Percentiles rank a stretch among this genome's conserved stretches.
phyloP scores from a whole-genome alignment of 2,888 invertebrate genomes.

The Oconnorella tubifera region DNA sequence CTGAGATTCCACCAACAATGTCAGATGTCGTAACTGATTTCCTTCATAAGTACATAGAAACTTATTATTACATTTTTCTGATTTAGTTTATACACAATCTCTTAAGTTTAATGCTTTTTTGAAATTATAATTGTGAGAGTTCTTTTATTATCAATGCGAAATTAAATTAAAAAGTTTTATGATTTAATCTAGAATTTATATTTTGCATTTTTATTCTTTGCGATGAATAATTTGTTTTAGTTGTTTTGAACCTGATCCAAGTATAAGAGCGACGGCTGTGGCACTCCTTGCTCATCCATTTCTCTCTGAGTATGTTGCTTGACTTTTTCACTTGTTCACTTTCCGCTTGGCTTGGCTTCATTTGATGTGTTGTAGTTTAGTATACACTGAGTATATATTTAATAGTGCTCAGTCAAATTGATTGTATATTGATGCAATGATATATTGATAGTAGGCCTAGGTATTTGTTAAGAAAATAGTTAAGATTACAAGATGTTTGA shows the following conservation, averaged over 20 bases:
- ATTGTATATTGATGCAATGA: too few relatives aligned
- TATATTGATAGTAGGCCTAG: too few relatives aligned
- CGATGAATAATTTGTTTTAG: too few relatives aligned
- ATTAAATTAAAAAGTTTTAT: background rate
- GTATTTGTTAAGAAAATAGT: too few relatives aligned
- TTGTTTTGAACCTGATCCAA: slow-evolving; percentile 90
- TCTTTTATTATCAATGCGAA: background rate
- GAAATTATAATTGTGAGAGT: too few relatives aligned
- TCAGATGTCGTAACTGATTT: slow-evolving; percentile 83
- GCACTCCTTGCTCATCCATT: slow-evolving; percentile 83
- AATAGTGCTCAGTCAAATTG: too few relatives aligned
- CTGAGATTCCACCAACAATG: slow-evolving; percentile 87
- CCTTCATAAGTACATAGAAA: slow-evolving; percentile 65
- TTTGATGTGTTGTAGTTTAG: too few relatives aligned
- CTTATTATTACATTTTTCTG: background rate
- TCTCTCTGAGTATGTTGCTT: slow-evolving; percentile 48
- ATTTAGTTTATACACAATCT: too few relatives aligned
- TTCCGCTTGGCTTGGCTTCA: too few relatives aligned
- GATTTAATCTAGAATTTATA: background rate
- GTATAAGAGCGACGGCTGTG: slow-evolving; percentile 74
- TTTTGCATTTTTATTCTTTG: slow-evolving; percentile 3
- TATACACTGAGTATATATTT: too few relatives aligned
- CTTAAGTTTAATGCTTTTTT: too few relatives aligned
- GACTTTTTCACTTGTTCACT: background rate
- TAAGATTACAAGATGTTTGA: too few relatives aligned